Evolutionary conservation across 2,797 vertebrate species (phyloP), one percentile per base, ranked within the genome.

Genomic region (Halcyon badia): DNA sequence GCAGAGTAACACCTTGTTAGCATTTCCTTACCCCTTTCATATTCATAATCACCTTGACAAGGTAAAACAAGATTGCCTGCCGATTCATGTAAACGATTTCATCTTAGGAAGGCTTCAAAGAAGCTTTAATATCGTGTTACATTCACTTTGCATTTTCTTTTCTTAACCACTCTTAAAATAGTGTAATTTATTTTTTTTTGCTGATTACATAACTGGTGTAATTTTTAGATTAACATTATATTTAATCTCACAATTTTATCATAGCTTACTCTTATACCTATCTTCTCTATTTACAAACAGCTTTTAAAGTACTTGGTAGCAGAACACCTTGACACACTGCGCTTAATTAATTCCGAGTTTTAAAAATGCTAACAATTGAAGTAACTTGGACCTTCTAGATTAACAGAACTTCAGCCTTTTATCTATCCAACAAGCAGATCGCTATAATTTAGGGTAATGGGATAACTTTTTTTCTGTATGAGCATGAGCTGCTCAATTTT

Each of bases 41-140:
- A 89, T 68, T 85, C 44, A 57, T 77, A 71, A 75, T 71, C 87
- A 93, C 93, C 69, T 81, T 91, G 79, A 81, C 79, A 91, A 87
- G 84, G 46, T 80, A 73, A 51, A 89, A 62, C 39, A 89, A 46
- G 79, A 57, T 77, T 83, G 33, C 57, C 44, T 83, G 33, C 57
- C 44, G 80, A 39, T 85, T 83, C 83, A 51, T 1, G 1, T 12
- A 30, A 77, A 79, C 89, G 30, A 65, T 83, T 91, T 83, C 72
- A 66, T 57, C n/a, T 81, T 65, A 46, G 49, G 61, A 83, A 68
- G 28, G 26, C 52, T 85, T 91, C 61, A 91, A 81, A 93, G 66
- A 81, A 64, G 25, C 46, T 85, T 87, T 80, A 85, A 39, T 81
- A 81, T 62, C 19, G 7, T 52, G 15, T 79, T 92, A 12, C 44